Conservation (phyloP, 2,797 vertebrate species). For the Coccyzus lansbergi region DNA sequence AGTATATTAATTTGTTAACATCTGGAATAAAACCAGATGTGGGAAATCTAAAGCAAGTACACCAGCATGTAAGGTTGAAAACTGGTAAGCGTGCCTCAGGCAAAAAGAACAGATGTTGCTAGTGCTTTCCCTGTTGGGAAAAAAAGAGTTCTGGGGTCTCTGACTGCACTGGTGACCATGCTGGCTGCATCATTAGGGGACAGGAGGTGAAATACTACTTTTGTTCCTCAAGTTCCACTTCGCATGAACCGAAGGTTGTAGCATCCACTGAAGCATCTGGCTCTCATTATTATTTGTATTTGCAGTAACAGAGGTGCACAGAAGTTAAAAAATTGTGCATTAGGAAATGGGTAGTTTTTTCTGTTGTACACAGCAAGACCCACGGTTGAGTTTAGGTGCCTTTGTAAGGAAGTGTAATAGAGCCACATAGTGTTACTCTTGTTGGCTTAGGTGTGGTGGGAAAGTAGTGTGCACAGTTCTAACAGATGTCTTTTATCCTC, state of each 20-base stretch:
- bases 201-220: background rate
- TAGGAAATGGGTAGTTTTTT: background rate
- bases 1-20: background rate
- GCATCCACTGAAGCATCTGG: background rate
- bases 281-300: background rate
- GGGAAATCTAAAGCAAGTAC: background rate
- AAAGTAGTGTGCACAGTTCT: background rate
- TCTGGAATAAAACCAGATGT: background rate
- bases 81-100: accelerated
- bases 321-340: background rate
- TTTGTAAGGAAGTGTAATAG: background rate
- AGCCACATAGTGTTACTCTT: background rate
- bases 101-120: background rate
- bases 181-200: background rate
- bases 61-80: background rate
- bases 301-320: background rate
- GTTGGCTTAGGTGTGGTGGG: background rate
- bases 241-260: background rate
- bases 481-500: background rate
- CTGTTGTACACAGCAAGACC: background rate
- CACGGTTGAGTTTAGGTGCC: background rate
- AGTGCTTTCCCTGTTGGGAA: background rate
- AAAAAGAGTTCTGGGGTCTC: background rate
- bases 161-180: background rate
- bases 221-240: background rate